Conservation (phyloP, 2,888 invertebrate genomes). For the Tuta absoluta region DNA sequence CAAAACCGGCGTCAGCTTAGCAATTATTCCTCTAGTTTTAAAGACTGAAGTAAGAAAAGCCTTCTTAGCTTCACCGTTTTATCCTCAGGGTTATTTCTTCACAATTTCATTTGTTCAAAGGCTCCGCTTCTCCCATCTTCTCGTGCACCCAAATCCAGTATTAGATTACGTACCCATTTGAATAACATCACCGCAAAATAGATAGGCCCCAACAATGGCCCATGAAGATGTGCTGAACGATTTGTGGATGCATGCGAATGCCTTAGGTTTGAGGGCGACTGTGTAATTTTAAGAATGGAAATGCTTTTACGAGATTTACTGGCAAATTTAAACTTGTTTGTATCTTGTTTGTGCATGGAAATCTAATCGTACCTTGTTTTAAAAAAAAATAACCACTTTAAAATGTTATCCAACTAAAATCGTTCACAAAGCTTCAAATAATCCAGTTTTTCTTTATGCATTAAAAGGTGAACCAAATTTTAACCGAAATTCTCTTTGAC, state of each 20-base stretch:
- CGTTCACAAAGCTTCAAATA: neutral
- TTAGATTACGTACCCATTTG: slow-evolving; percentile 48
- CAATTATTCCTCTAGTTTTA: no score
- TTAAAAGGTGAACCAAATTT: neutral
- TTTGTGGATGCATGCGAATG: slow-evolving; percentile 16
- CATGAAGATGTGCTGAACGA: slow-evolving; percentile 18
- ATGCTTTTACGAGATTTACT: neutral
- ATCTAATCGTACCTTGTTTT: neutral
- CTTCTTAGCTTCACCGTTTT: neutral
- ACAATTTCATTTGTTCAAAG: neutral
- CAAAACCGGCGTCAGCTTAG: no score
- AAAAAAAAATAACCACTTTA: neutral
- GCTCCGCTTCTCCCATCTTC: slow-evolving; percentile 1
- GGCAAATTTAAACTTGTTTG: neutral
- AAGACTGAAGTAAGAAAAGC: neutral
- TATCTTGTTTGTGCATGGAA: neutral
- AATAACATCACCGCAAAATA: slow-evolving; percentile 43
- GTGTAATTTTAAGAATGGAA: slow-evolving; percentile 8
- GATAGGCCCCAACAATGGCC: slow-evolving; percentile 35
- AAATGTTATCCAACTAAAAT: neutral
- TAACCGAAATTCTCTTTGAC: neutral
- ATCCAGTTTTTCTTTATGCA: neutral
- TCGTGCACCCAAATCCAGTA: slow-evolving; percentile 34
- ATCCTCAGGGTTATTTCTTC: neutral
- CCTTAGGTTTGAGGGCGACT: neutral